Conservation (phyloP, 2,113 vertebrate genomes). For the Lonchura striata region DNA sequence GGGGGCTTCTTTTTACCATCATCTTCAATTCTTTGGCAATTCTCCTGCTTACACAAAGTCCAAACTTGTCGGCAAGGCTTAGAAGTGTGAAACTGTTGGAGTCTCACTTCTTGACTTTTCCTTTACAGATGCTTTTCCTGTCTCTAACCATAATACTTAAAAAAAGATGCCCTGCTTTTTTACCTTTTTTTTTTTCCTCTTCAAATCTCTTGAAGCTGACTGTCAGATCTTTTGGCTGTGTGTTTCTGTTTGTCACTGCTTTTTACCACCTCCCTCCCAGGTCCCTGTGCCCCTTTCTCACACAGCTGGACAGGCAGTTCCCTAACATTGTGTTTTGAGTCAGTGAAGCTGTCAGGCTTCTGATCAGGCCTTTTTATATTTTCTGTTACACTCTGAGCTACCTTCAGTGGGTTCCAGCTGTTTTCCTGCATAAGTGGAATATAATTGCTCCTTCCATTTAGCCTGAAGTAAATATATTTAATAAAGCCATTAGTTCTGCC, state of each 20-base stretch:
- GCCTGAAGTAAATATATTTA: constrained; percentile 28
- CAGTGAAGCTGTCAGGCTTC: background rate
- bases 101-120: background rate
- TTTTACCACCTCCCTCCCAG: background rate
- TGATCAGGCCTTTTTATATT: background rate
- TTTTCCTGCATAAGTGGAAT: background rate
- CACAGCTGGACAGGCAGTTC: background rate
- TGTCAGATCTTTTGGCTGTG: background rate
- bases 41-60: background rate
- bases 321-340: background rate
- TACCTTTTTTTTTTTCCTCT: rapidly evolving
- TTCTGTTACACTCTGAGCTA: background rate
- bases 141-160: background rate
- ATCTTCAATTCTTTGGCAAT: background rate
- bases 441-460: constrained; percentile 28
- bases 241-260: background rate
- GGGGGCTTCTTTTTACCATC: background rate
- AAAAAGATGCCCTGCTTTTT: background rate
- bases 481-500: constrained; percentile 33
- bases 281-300: background rate
- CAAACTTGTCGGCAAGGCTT: background rate
- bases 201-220: background rate
- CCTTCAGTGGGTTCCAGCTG: constrained; percentile 1
- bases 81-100: background rate
- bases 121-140: background rate